These are phyloP conservation scores for Thrips palmi DNA, from an alignment of 1,140 invertebrate species.

Conservation along the genomic window DNA sequence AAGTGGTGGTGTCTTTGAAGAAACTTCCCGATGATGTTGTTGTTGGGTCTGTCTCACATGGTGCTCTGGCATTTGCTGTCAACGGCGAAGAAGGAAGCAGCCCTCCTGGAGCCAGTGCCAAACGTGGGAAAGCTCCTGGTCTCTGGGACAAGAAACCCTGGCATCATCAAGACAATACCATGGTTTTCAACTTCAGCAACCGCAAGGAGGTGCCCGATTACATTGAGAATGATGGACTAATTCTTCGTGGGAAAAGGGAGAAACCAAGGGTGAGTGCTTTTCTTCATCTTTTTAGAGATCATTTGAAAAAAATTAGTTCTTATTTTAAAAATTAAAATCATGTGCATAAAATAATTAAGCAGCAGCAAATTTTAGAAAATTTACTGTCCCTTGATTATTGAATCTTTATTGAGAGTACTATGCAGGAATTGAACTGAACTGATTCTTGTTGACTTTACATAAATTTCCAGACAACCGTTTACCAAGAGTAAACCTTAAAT, in stretches of 20 bases:
- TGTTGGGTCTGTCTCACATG: slow-evolving; percentile 10
- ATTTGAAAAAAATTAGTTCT: slow-evolving; percentile 4
- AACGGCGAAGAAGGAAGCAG: not conserved
- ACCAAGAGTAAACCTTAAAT: too few relatives aligned
- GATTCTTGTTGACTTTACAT: too few relatives aligned
- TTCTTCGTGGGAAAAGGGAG: slow-evolving; percentile 41
- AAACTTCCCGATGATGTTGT: slow-evolving; percentile 11
- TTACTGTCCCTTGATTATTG: not conserved
- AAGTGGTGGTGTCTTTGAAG: slow-evolving; percentile 27
- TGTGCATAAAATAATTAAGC: not conserved
- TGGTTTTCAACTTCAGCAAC: slow-evolving; percentile 74
- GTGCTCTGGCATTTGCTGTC: too few relatives aligned
- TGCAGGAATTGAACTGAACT: too few relatives aligned
- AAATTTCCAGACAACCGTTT: too few relatives aligned
- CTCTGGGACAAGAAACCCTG: slow-evolving; percentile 32
- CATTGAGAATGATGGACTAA: slow-evolving; percentile 71
- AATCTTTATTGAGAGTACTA: too few relatives aligned
- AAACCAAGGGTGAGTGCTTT: slow-evolving; percentile 42
- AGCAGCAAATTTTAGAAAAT: not conserved
- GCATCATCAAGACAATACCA: slow-evolving; percentile 39
- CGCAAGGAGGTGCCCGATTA: slow-evolving; percentile 73
- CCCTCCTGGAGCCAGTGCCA: not conserved
- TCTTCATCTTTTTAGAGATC: slow-evolving; percentile 5
- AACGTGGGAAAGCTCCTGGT: slow-evolving; percentile 17
- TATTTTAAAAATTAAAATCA: not conserved